phyloP scores from a whole-genome alignment of 2,113 vertebrate species.

The Balaeniceps rex region DNA sequence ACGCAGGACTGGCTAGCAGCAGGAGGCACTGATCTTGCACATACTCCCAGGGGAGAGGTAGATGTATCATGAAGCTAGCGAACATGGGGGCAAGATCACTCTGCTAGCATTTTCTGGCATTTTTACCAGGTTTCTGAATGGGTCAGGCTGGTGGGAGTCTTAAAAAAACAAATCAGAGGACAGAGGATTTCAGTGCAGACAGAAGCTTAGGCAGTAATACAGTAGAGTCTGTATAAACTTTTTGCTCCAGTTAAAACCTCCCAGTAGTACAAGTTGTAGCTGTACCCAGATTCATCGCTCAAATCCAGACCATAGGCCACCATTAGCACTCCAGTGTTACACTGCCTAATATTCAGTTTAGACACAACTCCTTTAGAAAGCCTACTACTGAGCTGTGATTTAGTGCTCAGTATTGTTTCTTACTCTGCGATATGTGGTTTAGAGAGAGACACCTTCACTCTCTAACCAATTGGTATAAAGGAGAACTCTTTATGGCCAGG shows the following conservation, averaged over 20 bases:
- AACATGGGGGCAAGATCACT: background rate
- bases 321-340: background rate
- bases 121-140: background rate
- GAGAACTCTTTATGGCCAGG: background rate
- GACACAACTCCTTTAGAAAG: background rate
- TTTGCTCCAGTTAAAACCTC: background rate
- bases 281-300: background rate
- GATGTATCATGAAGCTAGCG: background rate
- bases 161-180: background rate
- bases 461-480: background rate
- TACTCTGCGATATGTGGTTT: background rate
- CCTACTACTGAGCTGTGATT: background rate
- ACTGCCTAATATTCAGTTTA: background rate
- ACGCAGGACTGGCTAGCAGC: background rate
- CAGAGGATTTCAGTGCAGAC: background rate
- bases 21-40: background rate
- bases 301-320: background rate
- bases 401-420: background rate
- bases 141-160: background rate
- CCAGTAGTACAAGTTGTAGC: background rate
- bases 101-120: background rate
- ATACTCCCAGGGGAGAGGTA: background rate
- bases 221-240: background rate
- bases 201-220: background rate
- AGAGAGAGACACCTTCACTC: background rate